Base-by-base conservation (phyloP, 2,113 vertebrate genomes). In the Acrocephalus arundinaceus region DNA sequence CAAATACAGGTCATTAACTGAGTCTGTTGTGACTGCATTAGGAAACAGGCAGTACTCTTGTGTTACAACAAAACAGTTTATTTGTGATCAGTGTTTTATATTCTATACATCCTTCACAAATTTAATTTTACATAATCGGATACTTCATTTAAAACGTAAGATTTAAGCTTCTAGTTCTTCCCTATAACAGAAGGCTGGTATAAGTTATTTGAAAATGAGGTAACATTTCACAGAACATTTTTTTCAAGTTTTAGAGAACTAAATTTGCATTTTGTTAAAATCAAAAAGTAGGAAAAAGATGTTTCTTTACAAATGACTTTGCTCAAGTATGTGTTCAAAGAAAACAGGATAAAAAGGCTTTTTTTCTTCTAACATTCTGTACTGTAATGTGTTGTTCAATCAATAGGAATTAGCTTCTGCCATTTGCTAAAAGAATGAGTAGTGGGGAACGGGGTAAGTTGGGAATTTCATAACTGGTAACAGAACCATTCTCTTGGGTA, bases 401-500 rank as follows among this genome's bases (percentile, higher is more conserved):
- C 96, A 98, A 97, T 97, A 96, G 96, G 98, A 96, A 97, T 98
- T 97, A 97, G 97, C 97, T 97, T 98, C 97, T 97, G 98, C 98
- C 98, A 98, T 98, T 98, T 97, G 98, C 98, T 99, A 99, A 99
- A 99, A 99, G 98, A 99, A 99, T 97, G 99, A 99, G 98, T 99
- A 99, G 98, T 99, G 99, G 97, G 99, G 99, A 97, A 99, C 97
- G 97, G 99, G 98, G 98, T 99, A 99, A 98, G 99, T 98, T 97
- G 99, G 99, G 97, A 99, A 98, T 99, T 99, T 99, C 99, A 99
- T 99, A 98, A 99, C 98, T 97, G 99, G 99, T 98, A 99, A 99
- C 99, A 99, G 99, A 98, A 99, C 98, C 99, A 99, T 99, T 99
- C 99, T 99, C 99, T 99, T 99, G 98, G 99, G 99, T 97, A 99